Evolutionary conservation across 2,797 vertebrate genomes (phyloP), one percentile per base, ranked within the genome.

Genomic region (Chiroxiphia lanceolata): DNA sequence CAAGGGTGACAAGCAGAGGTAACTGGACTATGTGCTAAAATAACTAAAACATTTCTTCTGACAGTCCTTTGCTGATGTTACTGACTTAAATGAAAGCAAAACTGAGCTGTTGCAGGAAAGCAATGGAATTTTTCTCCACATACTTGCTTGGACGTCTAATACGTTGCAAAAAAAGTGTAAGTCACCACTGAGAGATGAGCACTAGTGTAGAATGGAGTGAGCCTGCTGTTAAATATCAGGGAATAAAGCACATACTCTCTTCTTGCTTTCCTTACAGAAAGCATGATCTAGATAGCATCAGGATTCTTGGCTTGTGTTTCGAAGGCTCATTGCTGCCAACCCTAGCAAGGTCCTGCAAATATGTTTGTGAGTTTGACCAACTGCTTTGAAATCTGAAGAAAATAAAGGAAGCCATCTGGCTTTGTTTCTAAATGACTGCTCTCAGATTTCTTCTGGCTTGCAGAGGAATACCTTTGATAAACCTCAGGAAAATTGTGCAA

Each of bases 401-500:
- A 90, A 71, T 80, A 15, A 61, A 86, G 85, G 88, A 94, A 95
- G 22, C 53, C 47, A 7, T 75, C 65, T 78, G 64, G 42, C 69
- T 94, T 90, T 65, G 36, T 87, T 91, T 67, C 56, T 54, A 31
- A 88, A 81, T 57, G 42, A 19, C 45, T 64, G 50, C 63, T 68
- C 80, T 63, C 40, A 51, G 64, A 91, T 94, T 88, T 90, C 85
- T 48, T 71, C 53, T 85, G 82, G 67, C 59, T 90, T 89, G 40
- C 59, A 63, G 90, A 88, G 93, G 86, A 95, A 70, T 92, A 93
- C 77, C 77, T 93, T 84, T 90, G 83, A 94, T 91, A 94, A 94
- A 95, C 92, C 83, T 90, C 88, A 79, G 69, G 80, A 69, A 81
- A 36, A 23, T 72, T 64, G 29, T 72, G 85, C 34, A 90, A 42